Evolutionary conservation across 2,797 vertebrate genomes (phyloP).

Genomic region (Brachyrhaphis roseni): DNA sequence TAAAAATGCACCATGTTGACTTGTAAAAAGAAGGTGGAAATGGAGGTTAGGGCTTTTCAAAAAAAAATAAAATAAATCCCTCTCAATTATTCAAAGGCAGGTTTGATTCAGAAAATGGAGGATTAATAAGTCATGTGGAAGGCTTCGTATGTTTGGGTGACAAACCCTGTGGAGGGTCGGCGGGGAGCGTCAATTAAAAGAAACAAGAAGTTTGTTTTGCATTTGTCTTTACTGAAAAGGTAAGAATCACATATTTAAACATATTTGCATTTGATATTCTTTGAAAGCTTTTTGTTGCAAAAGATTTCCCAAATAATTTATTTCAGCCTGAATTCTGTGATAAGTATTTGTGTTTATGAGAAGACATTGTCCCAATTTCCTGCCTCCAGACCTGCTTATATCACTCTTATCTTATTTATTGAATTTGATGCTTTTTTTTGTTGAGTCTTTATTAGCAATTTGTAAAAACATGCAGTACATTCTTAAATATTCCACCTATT

Average conservation of each 20-base stretch:
- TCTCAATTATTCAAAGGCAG: constrained; percentile 74
- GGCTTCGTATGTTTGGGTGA: constrained; percentile 51
- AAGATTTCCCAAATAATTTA: background rate
- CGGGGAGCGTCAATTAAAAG: constrained; percentile 23
- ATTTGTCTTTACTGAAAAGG: constrained; percentile 38
- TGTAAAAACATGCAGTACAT: background rate
- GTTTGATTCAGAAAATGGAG: constrained; percentile 74
- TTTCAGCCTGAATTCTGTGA: background rate
- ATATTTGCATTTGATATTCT: constrained; percentile 10
- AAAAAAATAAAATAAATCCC: constrained; percentile 59
- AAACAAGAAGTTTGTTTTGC: constrained; percentile 23
- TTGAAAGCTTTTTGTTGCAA: constrained; percentile 13
- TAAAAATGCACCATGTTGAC: constrained; percentile 79
- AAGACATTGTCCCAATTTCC: background rate
- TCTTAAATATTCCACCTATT: background rate
- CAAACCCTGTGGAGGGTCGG: constrained; percentile 39
- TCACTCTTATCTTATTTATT: background rate
- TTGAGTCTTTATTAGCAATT: background rate
- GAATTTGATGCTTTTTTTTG: background rate
- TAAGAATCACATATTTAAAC: constrained; percentile 16
- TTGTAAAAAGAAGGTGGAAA: constrained; percentile 74
- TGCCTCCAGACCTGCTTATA: background rate
- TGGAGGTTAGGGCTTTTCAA: constrained; percentile 73
- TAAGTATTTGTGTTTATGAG: background rate
- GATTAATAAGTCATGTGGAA: constrained; percentile 72